These are phyloP conservation scores for Lithophane ornitopus DNA, from an alignment of 2,888 invertebrate genomes.

Conservation along the genomic window DNA sequence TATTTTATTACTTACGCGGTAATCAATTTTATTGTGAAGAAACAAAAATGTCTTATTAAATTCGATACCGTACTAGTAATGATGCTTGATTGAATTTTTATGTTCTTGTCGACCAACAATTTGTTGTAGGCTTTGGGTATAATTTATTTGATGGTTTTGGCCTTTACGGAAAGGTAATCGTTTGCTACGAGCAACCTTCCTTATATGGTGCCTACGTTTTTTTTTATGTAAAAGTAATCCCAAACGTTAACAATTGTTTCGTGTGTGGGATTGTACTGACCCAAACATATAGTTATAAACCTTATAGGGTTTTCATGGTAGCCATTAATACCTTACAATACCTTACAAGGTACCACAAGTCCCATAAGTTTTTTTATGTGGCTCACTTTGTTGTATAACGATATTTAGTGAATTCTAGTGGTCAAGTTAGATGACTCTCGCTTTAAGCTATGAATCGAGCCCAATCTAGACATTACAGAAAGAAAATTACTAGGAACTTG, in stretches of 20 bases:
- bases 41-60: conserved; percentile 19
- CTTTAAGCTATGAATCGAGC: not conserved
- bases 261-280: not conserved
- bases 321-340: not conserved
- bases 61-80: conserved; percentile 9
- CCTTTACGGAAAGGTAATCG: conserved; percentile 13
- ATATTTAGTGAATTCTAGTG: not conserved
- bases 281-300: not conserved
- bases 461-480: not conserved
- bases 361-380: not conserved
- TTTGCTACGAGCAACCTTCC: conserved; percentile 2
- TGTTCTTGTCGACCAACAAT: not conserved
- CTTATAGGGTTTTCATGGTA: not conserved
- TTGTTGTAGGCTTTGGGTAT: not conserved
- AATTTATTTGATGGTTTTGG: conserved; percentile 46
- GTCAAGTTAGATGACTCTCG: too few relatives aligned
- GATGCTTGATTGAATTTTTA: conserved; percentile 9
- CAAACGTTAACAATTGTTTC: not conserved
- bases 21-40: conserved; percentile 21
- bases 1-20: not conserved
- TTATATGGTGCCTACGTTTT: not conserved
- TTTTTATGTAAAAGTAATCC: not conserved
- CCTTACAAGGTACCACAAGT: too few relatives aligned
- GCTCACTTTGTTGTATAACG: not conserved
- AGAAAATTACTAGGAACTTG: not conserved